A percentile compares a stretch with the other conserved stretches of the same genome.
Evolutionary conservation across 2,888 invertebrate genomes (phyloP).

Genomic region (Lycophotia porphyrea): DNA sequence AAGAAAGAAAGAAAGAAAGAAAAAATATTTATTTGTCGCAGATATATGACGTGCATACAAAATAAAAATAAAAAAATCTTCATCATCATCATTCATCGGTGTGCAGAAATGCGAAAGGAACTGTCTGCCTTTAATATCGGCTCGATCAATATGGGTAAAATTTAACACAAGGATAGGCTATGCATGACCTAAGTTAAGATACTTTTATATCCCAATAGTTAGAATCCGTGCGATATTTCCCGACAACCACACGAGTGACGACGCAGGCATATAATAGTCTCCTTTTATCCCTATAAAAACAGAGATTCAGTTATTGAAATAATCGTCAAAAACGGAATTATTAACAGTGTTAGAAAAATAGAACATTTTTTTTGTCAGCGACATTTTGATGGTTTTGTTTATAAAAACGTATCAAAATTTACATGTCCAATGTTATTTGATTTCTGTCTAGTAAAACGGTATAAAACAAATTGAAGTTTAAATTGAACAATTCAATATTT

Average conservation of each 20-base stretch:
- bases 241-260: neutral
- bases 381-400: neutral
- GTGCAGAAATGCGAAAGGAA: too few relatives aligned
- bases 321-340: neutral
- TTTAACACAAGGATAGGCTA: neutral
- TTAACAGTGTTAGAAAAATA: constrained; percentile 9
- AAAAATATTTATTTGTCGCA: too few relatives aligned
- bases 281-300: neutral
- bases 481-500: constrained; percentile 43
- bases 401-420: constrained; percentile 4
- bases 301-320: neutral
- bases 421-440: constrained; percentile 16
- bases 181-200: neutral
- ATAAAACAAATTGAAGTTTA: constrained; percentile 33
- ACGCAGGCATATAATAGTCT: neutral
- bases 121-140: neutral
- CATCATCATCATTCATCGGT: too few relatives aligned
- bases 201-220: neutral
- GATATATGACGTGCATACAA: too few relatives aligned
- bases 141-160: neutral
- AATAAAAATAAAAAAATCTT: too few relatives aligned
- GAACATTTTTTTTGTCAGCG: neutral
- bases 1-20: too few relatives aligned
- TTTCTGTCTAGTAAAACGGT: constrained; percentile 10
- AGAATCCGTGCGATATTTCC: neutral